Evolutionary conservation across 92 coral and sea anemone species (phyloP), one percentile per base, ranked within the genome.

Genomic region (Galaxea fascicularis): DNA sequence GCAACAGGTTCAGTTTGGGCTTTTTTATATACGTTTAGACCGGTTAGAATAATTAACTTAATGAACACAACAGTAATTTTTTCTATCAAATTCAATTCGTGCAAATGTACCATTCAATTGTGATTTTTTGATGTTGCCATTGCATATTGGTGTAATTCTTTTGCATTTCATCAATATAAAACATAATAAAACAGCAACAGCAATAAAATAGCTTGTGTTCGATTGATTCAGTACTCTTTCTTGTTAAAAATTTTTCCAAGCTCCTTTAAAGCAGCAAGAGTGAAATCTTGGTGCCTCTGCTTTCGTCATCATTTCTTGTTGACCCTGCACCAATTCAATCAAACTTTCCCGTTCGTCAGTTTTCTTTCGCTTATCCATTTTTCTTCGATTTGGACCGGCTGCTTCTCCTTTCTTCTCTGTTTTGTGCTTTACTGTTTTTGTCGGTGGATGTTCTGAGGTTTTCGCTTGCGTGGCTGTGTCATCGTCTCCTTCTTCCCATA

Each of bases 221-320:
- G 41, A 51, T 51, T 51, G 67, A 21, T 6, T 8, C 10, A 21
- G 20, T n/a, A n/a, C n/a, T 13, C 27, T 62, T 20, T 62, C 11
- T 62, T 21, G 20, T 62, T 62, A 62, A 62, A 62, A 62, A 62
- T 62, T 6, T 62, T 62, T 20, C 67, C 20, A 15, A 82, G 69
- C 47, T 69, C 71, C 66, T 65, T 60, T 71, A 82, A 71, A 15
- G 52, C 78, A 51, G 77, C 39, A 24, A 70, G 29, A 68, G 74
- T 74, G 74, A 78, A 78, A 29, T 86, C 84, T 29, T 86, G 76
- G 63, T 86, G 85, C 29, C 79, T 78, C 72, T 78, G 76, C 75
- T 77, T 68, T 79, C 86, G 52, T 64, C 51, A 74, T 28, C 62
- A 60, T 71, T 57, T 67, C 72, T 51, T 88, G 83, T 65, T 88